phyloP scores from a whole-genome alignment of 2,888 invertebrate species.

The Heliconius ismenius region DNA sequence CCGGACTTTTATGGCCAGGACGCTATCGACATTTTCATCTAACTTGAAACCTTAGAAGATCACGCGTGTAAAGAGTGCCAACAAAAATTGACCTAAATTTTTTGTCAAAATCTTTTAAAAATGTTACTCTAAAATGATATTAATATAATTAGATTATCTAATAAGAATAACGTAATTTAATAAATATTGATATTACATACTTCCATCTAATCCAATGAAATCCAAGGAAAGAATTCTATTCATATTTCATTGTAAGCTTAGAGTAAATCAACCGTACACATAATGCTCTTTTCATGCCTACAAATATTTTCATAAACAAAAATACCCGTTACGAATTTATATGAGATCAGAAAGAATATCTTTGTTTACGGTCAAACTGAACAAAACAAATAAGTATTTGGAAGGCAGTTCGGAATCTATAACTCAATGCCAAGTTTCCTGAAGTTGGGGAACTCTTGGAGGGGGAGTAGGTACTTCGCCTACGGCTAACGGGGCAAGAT shows the following conservation, averaged over 20 bases:
- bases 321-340: conserved; percentile 45
- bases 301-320: conserved; percentile 38
- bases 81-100: conserved; percentile 32
- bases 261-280: conserved; percentile 31
- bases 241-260: conserved; percentile 21
- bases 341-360: conserved; percentile 64
- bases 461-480: conserved; percentile 60
- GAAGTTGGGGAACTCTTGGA: conserved; percentile 70
- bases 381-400: conserved; percentile 79
- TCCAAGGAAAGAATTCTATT: conserved; percentile 24
- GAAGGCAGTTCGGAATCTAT: conserved; percentile 78
- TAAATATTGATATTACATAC: not conserved
- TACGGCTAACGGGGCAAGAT: conserved; percentile 63
- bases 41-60: conserved; percentile 73
- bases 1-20: conserved; percentile 74
- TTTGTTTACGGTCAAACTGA: conserved; percentile 74
- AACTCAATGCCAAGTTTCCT: conserved; percentile 79
- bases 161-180: not conserved
- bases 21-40: conserved; percentile 74
- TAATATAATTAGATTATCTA: too few species aligned
- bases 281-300: conserved; percentile 40
- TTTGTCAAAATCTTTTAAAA: conserved; percentile 14
- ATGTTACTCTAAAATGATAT: not conserved
- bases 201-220: not conserved
- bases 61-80: conserved; percentile 52